Conservation (phyloP, 2,113 vertebrate genomes). For the Tiliqua scincoides region DNA sequence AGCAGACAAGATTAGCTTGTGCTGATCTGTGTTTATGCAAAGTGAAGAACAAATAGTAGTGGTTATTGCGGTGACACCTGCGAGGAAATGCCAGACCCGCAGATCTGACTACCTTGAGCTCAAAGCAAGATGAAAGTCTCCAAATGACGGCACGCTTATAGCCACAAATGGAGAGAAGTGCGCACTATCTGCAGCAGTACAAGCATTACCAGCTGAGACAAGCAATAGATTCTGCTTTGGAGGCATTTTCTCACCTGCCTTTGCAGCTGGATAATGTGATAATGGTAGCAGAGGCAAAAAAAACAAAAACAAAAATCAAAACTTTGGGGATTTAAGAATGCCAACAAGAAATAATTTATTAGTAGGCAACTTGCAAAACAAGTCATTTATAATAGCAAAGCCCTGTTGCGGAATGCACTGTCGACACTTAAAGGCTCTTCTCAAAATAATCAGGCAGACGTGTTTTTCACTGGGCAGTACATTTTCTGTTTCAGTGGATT, state of each 20-base stretch:
- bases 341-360: neutral
- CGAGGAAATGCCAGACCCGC: neutral
- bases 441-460: neutral
- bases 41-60: neutral
- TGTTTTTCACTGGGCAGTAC: neutral
- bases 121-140: constrained; percentile 8
- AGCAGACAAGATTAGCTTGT: constrained; percentile 18
- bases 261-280: constrained; percentile 20
- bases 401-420: neutral
- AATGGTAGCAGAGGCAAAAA: constrained; percentile 5
- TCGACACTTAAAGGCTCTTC: neutral
- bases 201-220: constrained; percentile 20
- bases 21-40: constrained; percentile 14
- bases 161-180: neutral
- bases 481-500: neutral
- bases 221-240: constrained; percentile 22
- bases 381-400: constrained; percentile 20
- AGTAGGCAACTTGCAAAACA: constrained; percentile 14
- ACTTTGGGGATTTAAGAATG: neutral
- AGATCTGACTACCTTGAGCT: neutral
- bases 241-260: constrained; percentile 2
- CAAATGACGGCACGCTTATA: neutral
- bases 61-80: neutral
- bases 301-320: neutral
- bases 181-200: neutral